Percentiles rank a stretch among this genome's conserved stretches.
Evolutionary conservation across 1,140 invertebrate species (phyloP).

Genomic region (Magallana gigas): DNA sequence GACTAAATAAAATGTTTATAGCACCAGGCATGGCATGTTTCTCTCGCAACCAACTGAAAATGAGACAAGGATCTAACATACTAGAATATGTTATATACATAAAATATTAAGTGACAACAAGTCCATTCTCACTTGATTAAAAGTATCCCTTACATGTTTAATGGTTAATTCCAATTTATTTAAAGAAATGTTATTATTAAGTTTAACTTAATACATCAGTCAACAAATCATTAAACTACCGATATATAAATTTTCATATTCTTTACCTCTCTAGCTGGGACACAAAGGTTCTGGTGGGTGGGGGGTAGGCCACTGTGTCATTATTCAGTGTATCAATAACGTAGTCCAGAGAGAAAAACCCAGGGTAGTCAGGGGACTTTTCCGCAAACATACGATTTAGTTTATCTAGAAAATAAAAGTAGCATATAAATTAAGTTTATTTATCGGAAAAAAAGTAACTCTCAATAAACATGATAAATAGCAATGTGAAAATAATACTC

Average conservation of each 20-base stretch:
- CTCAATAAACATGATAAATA: background rate
- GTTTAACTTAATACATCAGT: too few relatives aligned
- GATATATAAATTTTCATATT: background rate
- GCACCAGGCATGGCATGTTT: conserved; percentile 52
- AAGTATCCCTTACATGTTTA: too few relatives aligned
- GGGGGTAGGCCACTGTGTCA: conserved; percentile 62
- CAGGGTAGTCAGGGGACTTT: conserved; percentile 66
- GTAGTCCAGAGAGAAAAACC: conserved; percentile 70
- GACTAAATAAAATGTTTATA: conserved; percentile 52
- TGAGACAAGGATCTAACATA: background rate
- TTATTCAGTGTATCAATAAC: conserved; percentile 69
- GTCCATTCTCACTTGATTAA: too few relatives aligned
- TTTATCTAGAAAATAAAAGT: conserved; percentile 60
- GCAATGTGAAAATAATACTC: too few relatives aligned
- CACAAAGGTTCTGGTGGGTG: conserved; percentile 66
- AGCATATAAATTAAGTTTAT: too few relatives aligned
- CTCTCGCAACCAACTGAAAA: conserved; percentile 56
- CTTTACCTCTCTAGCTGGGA: conserved; percentile 67
- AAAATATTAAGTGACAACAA: too few relatives aligned
- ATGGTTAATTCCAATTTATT: too few relatives aligned
- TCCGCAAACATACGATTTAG: conserved; percentile 66
- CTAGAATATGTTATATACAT: too few relatives aligned
- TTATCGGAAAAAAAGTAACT: background rate
- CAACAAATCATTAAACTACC: too few relatives aligned
- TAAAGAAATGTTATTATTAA: too few relatives aligned